Base-by-base conservation (phyloP, 2,113 vertebrate species). In the Nycticebus coucang region DNA sequence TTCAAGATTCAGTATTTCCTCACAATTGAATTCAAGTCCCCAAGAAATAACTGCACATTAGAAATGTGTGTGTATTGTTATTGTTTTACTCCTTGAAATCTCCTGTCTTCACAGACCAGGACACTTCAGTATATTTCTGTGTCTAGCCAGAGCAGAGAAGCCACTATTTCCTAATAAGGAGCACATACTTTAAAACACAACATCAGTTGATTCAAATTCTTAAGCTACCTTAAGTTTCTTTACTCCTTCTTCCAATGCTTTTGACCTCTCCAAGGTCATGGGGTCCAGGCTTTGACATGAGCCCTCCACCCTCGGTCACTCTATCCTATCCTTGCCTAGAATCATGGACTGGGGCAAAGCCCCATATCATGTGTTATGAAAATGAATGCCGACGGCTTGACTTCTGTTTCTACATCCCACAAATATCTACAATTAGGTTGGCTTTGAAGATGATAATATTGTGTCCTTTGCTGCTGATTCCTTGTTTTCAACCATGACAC, bases 1-100 rank as follows among this genome's bases (percentile, higher is more conserved):
- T 69, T 95, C 50, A 83, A 60, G 53, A 93, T 85, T 78, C 21
- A 66, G 9, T 50, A 50, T 80, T 86, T 89, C 66, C 30, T 80
- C 60, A 26, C 66, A 69, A 4, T 1, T 60, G 26, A 96, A 92
- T 77, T 87, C 71, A 87, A 28, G 30, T 80, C 0, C 13, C 60
- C 55, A 55, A 75, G 88, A 92, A 77, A 78, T 12, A 93, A 24
- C 18, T 1, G 14, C 24, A 68, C 26, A 89, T 79, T 26, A 45
- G 28, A 87, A 87, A 12, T 66, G 4, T 19, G 6, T 55, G 7
- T 74, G 12, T 22, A 6, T 37, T 77, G 24, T 60, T 69, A 69
- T 35, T 50, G 19, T 50, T 75, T 72, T 71, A 37, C 33, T 55
- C 5, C 28, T n/a, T 13, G 21, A 66, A 68, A 37, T 7, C 21